Base-by-base conservation (phyloP, 2,888 invertebrate species). In the Drosophila algonquin region DNA sequence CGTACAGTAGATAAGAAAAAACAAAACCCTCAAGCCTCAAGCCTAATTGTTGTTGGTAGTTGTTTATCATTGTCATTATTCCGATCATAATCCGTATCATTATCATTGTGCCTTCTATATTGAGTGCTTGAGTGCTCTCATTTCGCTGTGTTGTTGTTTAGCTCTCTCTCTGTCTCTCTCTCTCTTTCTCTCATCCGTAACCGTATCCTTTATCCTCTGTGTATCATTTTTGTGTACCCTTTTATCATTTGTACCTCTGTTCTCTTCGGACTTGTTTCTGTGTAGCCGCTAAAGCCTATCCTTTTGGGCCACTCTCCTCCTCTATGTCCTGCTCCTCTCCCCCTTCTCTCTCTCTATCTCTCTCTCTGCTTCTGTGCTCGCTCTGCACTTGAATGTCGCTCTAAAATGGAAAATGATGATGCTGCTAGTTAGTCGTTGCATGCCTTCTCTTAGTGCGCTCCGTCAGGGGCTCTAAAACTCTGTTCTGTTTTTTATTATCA, bases 41-140 rank as follows among this genome's bases (percentile, higher is more conserved):
- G 69, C 69, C 80, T 85, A 62, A 80, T 79, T 87, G 87, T 86
- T 86, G 87, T 89, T 81, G 68, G 65, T 89, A 82, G 86, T 73
- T 83, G 83, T 86, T 62, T 77, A 65, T 69, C 48, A 65, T 70
- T 69, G 62, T 56, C 61, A 53, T 59, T 54, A 50, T 64, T 73
- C 32, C 27, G 44, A 67, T 67, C 67, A 51, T 57, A 32, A 54
- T 63, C 67, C 18, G 46, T 62, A 18, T 5, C 67, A 65, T 65
- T 45, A 55, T 68, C 70, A 69, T 64, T 55, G 35, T 73, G 45
- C 61, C 51, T 57, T n/a, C 55, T 54, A 61, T 32, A 54, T 68
- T 40, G 40, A 40, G 40, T 40, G 40, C 40, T 40, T 40, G 40
- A 40, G 40, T 40, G 40, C 40, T 40, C 10, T 46, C 45, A 63